Percentiles rank a stretch among this genome's conserved stretches.
Evolutionary conservation across 1,140 invertebrate genomes (phyloP).

Genomic region (Palaemon carinicauda): DNA sequence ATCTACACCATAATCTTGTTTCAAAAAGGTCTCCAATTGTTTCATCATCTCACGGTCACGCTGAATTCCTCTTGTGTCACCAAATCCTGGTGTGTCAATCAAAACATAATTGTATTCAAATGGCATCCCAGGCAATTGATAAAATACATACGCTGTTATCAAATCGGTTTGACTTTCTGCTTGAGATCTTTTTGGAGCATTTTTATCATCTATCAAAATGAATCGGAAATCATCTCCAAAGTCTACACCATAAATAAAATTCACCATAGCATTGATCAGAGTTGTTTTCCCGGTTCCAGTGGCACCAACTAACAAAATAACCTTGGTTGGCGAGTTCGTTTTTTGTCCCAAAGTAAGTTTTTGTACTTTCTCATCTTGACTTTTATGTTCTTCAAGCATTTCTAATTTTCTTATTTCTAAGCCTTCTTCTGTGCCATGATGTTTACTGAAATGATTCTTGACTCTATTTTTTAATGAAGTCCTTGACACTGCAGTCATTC

Average conservation of each 20-base stretch:
- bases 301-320: slow-evolving; percentile 20
- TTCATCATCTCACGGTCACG: slow-evolving; percentile 31
- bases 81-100: slow-evolving; percentile 34
- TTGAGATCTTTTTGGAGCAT: slow-evolving; percentile 28
- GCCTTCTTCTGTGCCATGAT: neutral
- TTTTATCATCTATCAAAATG: slow-evolving; percentile 18
- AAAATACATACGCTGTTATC: slow-evolving; percentile 16
- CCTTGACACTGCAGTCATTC: neutral
- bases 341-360: neutral
- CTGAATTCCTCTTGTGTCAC: slow-evolving; percentile 24
- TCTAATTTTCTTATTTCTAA: neutral
- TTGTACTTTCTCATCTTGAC: slow-evolving; percentile 23
- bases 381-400: slow-evolving; percentile 9
- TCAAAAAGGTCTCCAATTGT: slow-evolving; percentile 11
- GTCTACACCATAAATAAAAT: slow-evolving; percentile 7
- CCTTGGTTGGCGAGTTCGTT: slow-evolving; percentile 19
- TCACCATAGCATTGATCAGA: slow-evolving; percentile 32
- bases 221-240: slow-evolving; percentile 27
- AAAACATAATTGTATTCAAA: slow-evolving; percentile 24
- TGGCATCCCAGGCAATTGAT: slow-evolving; percentile 27
- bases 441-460: neutral
- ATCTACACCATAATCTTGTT: slow-evolving; percentile 18
- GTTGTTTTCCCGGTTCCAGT: slow-evolving; percentile 21
- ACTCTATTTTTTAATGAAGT: neutral
- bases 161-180: slow-evolving; percentile 23